phyloP scores from a whole-genome alignment of 2,888 invertebrate genomes.

The Diaprepes abbreviatus region DNA sequence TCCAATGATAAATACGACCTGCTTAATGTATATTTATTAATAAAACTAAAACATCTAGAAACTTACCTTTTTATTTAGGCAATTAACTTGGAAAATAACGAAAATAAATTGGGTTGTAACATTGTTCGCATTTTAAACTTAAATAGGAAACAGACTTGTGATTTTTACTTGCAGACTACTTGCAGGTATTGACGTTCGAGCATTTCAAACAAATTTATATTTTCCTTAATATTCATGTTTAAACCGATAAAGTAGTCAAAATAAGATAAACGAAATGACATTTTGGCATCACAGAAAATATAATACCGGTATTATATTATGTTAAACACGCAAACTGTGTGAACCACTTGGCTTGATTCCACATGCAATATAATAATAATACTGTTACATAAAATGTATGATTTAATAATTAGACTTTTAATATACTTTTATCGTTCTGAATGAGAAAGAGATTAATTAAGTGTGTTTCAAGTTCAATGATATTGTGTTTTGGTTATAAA shows the following conservation, averaged over 20 bases:
- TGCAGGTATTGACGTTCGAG: neutral
- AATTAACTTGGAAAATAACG: no score
- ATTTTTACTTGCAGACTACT: neutral
- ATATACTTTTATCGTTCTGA: no score
- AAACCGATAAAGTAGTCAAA: slow-evolving; percentile 3
- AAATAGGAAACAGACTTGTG: neutral
- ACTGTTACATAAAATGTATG: neutral
- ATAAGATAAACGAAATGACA: slow-evolving; percentile 20
- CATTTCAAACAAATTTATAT: neutral
- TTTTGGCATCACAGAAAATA: slow-evolving; percentile 9
- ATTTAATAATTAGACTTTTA: neutral
- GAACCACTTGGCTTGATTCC: slow-evolving; percentile 32
- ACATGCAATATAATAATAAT: slow-evolving; percentile 14
- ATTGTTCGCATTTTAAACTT: neutral
- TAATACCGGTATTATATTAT: slow-evolving; percentile 26
- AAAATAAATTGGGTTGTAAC: no score
- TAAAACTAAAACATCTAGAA: no score
- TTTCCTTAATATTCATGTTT: neutral
- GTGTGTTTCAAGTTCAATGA: neutral
- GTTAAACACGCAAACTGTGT: slow-evolving; percentile 34
- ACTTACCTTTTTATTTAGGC: no score
- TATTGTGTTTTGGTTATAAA: neutral
- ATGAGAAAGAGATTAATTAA: no score
- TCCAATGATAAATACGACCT: no score
- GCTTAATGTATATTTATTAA: no score